These are phyloP conservation scores for Tachycineta bicolor DNA, from an alignment of 2,113 vertebrate genomes.

Conservation along the genomic window DNA sequence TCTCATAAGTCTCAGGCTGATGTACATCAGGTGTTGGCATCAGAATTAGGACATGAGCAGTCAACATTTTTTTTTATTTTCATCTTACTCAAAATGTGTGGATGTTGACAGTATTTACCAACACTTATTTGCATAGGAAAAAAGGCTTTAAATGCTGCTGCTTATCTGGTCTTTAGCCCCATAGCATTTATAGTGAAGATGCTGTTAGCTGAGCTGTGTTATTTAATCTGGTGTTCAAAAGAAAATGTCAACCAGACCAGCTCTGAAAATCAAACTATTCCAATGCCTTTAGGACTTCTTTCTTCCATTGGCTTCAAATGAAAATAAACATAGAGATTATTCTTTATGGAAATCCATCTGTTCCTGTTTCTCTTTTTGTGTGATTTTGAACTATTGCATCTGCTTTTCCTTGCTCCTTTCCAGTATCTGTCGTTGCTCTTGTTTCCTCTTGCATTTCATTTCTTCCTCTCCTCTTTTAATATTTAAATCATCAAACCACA, in stretches of 20 bases:
- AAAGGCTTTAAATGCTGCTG: constrained; percentile 31
- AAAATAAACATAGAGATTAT: constrained; percentile 7
- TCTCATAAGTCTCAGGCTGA: not conserved
- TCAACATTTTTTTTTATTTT: not conserved
- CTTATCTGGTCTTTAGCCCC: constrained; percentile 60
- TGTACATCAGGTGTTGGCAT: not conserved
- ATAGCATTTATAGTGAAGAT: constrained; percentile 32
- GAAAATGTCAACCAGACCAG: constrained; percentile 55
- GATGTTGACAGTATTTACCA: constrained; percentile 20
- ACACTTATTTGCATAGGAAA: constrained; percentile 13
- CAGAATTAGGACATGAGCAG: not conserved
- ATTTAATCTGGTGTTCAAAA: constrained; percentile 58
- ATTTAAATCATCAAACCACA: not conserved
- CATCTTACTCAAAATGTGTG: not conserved
- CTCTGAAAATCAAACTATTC: constrained; percentile 55
- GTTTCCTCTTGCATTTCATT: not conserved
- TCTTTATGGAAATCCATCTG: not conserved
- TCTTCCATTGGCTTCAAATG: constrained; percentile 24
- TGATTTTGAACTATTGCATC: not conserved
- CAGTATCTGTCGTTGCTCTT: not conserved
- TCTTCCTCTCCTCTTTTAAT: not conserved
- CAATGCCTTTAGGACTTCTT: constrained; percentile 48
- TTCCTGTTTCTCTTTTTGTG: not conserved
- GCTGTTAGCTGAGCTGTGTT: constrained; percentile 41
- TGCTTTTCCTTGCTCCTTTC: not conserved